Conservation (phyloP, 2,113 vertebrate genomes). For the Rhinoptilus africanus region DNA sequence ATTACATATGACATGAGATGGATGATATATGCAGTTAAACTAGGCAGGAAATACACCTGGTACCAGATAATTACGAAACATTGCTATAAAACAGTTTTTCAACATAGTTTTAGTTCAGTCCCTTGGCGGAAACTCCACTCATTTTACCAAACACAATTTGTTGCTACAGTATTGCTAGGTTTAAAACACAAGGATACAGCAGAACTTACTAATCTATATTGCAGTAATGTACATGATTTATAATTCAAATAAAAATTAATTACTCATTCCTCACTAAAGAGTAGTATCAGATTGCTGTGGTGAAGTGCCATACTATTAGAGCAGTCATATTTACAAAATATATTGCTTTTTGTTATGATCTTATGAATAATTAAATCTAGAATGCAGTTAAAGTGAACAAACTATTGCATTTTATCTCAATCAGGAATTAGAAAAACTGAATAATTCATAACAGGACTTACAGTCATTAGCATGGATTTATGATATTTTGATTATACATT, state of each 20-base stretch:
- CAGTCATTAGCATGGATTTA: not conserved
- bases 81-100: not conserved
- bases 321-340: conserved; percentile 10
- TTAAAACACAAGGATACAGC: not conserved
- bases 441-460: not conserved
- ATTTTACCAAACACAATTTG: not conserved
- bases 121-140: not conserved
- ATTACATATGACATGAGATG: not conserved
- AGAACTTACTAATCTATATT: not conserved
- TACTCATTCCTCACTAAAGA: not conserved
- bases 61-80: not conserved
- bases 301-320: not conserved
- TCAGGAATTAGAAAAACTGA: not conserved
- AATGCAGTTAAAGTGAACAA: conserved; percentile 21
- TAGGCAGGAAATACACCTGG: not conserved
- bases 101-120: not conserved
- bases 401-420: conserved; percentile 7
- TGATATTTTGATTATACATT: not conserved
- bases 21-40: not conserved
- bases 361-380: conserved; percentile 34
- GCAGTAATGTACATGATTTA: conserved; percentile 1
- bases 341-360: not conserved
- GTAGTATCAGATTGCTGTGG: not conserved
- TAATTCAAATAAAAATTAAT: not conserved
- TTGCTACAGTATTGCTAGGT: not conserved